phyloP scores from a whole-genome alignment of 2,888 invertebrate species.

The Teleogryllus oceanicus region DNA sequence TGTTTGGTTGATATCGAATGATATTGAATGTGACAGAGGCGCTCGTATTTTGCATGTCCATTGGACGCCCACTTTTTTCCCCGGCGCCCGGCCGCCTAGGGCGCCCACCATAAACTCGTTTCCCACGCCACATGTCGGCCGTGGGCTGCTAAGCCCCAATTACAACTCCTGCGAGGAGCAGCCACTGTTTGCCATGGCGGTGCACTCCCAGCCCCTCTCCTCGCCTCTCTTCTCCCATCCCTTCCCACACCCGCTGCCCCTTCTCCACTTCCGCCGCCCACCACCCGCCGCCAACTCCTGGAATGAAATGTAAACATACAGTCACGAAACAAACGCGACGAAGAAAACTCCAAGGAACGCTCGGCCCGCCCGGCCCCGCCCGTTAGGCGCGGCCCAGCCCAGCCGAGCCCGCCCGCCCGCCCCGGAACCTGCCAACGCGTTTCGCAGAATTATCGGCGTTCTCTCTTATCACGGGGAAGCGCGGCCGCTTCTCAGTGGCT shows the following conservation, averaged over 20 bases:
- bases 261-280: not conserved
- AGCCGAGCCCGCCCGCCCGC: too few relatives aligned
- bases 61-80: not conserved
- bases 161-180: not conserved
- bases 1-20: constrained; percentile 2
- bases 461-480: not conserved
- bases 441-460: not conserved
- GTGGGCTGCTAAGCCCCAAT: not conserved
- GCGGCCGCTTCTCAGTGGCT: not conserved
- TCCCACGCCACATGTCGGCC: not conserved
- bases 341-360: not conserved
- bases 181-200: not conserved
- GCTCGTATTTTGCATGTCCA: not conserved
- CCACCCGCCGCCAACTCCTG: not conserved
- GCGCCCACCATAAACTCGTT: not conserved
- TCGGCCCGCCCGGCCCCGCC: not conserved
- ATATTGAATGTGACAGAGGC: not conserved
- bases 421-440: not conserved
- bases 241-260: not conserved
- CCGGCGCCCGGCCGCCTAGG: not conserved
- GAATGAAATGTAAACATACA: not conserved
- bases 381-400: too few relatives aligned
- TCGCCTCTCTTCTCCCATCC: not conserved
- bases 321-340: not conserved
- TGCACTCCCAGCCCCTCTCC: not conserved